Conservation (phyloP, 2,113 vertebrate species). For the Galeopterus variegatus region DNA sequence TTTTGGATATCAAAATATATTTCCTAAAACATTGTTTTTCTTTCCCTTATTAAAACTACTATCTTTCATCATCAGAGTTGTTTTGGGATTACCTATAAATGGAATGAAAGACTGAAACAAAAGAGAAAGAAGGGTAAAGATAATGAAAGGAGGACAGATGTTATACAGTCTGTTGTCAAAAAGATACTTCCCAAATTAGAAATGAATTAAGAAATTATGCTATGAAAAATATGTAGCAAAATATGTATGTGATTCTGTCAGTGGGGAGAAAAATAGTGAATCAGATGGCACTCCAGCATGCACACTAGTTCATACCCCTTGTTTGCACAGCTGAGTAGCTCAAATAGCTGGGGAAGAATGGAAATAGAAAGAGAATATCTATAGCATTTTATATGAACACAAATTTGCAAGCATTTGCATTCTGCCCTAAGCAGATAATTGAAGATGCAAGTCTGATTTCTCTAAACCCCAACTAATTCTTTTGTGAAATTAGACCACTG, state of each 20-base stretch:
- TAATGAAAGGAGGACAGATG: not conserved
- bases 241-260: not conserved
- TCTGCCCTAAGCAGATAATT: not conserved
- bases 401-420: not conserved
- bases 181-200: not conserved
- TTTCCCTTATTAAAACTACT: not conserved
- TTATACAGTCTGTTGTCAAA: not conserved
- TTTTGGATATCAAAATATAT: not conserved
- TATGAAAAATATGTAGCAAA: not conserved
- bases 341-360: not conserved
- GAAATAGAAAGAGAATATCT: not conserved
- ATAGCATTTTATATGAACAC: not conserved
- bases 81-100: not conserved
- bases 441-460: not conserved
- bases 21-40: not conserved
- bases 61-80: not conserved
- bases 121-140: not conserved
- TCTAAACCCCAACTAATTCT: not conserved
- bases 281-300: not conserved
- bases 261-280: not conserved
- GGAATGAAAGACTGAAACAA: not conserved
- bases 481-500: not conserved
- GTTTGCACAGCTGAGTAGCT: not conserved
- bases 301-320: not conserved
- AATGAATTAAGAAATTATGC: not conserved